These are phyloP conservation scores for Heliconius hewitsoni DNA, from an alignment of 1,140 invertebrate genomes.

Conservation along the genomic window DNA sequence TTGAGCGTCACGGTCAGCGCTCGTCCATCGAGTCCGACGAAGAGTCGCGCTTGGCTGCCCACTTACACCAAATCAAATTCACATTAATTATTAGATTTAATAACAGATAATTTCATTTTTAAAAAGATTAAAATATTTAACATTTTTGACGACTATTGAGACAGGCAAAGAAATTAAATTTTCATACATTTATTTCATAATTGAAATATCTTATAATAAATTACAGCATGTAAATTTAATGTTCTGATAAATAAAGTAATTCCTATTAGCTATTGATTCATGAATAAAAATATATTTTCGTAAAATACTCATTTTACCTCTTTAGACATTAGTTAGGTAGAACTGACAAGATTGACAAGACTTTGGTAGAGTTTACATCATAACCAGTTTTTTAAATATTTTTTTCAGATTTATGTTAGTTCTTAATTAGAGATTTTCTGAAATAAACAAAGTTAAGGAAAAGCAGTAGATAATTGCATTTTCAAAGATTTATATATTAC, in stretches of 20 bases:
- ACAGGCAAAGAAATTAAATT: no score
- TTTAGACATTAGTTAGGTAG: no score
- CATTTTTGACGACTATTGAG: neutral
- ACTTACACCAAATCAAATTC: slow-evolving; percentile 9
- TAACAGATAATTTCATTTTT: slow-evolving; percentile 39
- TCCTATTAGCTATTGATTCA: no score
- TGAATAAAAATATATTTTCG: no score
- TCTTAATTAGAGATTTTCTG: no score
- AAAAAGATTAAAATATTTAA: neutral
- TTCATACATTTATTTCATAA: neutral
- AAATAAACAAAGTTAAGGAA: neutral
- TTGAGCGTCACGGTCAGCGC: slow-evolving; percentile 61
- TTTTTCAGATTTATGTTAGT: neutral
- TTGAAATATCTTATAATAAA: neutral
- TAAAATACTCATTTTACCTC: no score
- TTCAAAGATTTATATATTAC: slow-evolving; percentile 23
- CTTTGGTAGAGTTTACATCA: no score
- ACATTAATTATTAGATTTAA: slow-evolving; percentile 3
- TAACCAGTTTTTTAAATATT: no score
- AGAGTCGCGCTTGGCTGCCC: slow-evolving; percentile 47
- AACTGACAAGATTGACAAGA: no score
- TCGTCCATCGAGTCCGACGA: slow-evolving; percentile 51
- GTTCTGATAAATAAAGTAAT: no score
- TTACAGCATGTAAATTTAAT: no score
- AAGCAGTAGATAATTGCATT: no score